These are phyloP conservation scores for Bolinopsis microptera DNA, from an alignment of 37 sponge, comb jelly and placozoan genomes.

Conservation along the genomic window DNA sequence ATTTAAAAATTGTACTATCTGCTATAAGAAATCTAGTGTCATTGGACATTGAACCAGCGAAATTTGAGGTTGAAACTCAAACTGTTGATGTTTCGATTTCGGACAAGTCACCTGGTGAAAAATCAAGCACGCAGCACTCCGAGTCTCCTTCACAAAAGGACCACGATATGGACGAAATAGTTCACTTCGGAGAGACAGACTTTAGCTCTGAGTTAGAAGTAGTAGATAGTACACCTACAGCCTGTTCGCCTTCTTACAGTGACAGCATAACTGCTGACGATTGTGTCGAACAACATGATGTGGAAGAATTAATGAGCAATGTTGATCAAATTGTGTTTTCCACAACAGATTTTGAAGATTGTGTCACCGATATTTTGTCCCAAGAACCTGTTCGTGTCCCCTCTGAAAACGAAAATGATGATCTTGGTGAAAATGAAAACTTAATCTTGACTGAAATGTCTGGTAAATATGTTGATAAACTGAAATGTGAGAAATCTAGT, in stretches of 20 bases:
- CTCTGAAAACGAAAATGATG: background rate
- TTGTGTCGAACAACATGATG: background rate
- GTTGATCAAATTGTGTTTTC: background rate
- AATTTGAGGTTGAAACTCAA: background rate
- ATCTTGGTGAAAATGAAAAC: background rate
- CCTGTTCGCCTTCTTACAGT: background rate
- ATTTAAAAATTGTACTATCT: background rate
- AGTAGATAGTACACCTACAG: slow-evolving; percentile 7
- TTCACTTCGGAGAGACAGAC: slow-evolving; percentile 5
- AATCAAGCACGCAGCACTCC: background rate
- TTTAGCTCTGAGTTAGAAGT: slow-evolving; percentile 22
- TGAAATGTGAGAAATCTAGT: background rate
- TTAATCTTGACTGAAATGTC: background rate
- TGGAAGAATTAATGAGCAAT: background rate
- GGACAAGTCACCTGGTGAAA: background rate
- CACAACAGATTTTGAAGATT: background rate
- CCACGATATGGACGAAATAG: background rate
- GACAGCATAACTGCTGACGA: background rate
- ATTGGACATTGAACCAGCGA: background rate
- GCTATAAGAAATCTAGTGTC: background rate
- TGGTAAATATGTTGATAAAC: too few species aligned
- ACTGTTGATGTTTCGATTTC: background rate
- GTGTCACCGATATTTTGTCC: background rate
- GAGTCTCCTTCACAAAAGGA: background rate
- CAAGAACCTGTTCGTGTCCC: background rate